Percentiles rank a stretch among this genome's conserved stretches.
Conservation (phyloP, 1,140 invertebrate species). For the Plectus sambesii region DNA sequence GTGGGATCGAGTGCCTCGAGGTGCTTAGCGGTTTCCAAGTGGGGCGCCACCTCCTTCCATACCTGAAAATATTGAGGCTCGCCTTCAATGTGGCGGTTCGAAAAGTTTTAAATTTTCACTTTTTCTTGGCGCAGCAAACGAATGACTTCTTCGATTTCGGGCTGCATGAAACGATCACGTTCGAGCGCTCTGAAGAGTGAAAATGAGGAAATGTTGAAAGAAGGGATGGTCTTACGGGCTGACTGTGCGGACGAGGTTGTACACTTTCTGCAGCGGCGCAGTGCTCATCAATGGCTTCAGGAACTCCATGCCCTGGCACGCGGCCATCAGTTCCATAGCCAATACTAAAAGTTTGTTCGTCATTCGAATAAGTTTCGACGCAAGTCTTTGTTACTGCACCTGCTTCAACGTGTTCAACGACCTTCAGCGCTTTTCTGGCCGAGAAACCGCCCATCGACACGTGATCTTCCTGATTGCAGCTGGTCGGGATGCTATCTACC, state of each 20-base stretch:
- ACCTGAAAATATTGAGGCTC: conserved; percentile 20
- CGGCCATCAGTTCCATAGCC: conserved; percentile 60
- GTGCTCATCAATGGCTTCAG: conserved; percentile 60
- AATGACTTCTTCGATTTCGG: conserved; percentile 40
- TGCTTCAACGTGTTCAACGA: conserved; percentile 45
- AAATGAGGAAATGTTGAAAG: not conserved
- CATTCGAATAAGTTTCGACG: conserved; percentile 4
- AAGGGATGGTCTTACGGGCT: conserved; percentile 27
- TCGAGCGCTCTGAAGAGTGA: conserved; percentile 31
- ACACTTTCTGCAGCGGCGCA: conserved; percentile 59
- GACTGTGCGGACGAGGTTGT: conserved; percentile 54
- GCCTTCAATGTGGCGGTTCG: conserved; percentile 7
- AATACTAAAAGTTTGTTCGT: conserved; percentile 50
- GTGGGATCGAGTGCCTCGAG: conserved; percentile 33
- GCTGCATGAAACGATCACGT: conserved; percentile 42
- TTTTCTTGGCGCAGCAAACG: conserved; percentile 36
- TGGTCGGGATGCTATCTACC: conserved; percentile 59
- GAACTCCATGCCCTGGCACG: conserved; percentile 65
- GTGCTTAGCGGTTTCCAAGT: conserved; percentile 29
- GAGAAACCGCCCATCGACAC: conserved; percentile 65
- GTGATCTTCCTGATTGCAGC: conserved; percentile 65
- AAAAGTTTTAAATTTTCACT: conserved; percentile 19
- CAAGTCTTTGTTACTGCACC: conserved; percentile 15
- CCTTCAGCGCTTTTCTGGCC: conserved; percentile 57
- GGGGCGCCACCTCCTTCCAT: conserved; percentile 34